Percentiles rank a stretch among this genome's conserved stretches.
phyloP scores from a whole-genome alignment of 2,113 vertebrate species.

The Lepus europaeus region DNA sequence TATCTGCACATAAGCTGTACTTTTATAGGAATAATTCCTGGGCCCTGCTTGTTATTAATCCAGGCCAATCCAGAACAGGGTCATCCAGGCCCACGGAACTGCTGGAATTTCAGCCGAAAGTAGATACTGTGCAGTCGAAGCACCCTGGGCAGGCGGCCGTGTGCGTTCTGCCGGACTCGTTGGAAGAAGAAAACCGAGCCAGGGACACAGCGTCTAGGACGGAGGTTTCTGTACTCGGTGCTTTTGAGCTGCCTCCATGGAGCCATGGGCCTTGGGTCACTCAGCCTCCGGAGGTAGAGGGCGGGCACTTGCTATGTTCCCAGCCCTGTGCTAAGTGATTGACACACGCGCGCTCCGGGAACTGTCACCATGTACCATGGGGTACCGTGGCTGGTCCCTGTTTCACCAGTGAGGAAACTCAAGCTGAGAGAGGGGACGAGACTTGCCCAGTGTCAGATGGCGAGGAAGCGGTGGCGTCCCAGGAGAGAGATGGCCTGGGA shows the following conservation, averaged over 20 bases:
- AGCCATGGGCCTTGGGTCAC: background rate
- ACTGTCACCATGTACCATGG: background rate
- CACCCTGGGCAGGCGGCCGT: background rate
- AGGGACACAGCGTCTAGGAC: background rate
- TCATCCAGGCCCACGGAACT: background rate
- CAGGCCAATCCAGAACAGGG: slow-evolving; percentile 57
- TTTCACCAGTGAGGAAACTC: slow-evolving; percentile 25
- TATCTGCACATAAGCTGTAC: slow-evolving; percentile 45
- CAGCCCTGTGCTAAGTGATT: background rate
- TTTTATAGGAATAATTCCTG: slow-evolving; percentile 63
- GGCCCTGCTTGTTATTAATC: slow-evolving; percentile 56
- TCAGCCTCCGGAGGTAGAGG: background rate
- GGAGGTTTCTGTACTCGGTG: background rate
- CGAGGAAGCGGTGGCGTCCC: background rate
- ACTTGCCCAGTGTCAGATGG: background rate
- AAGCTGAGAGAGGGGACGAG: background rate
- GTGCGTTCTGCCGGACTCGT: background rate
- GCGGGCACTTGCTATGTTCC: background rate
- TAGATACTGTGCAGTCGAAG: background rate
- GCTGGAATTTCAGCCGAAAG: slow-evolving; percentile 32
- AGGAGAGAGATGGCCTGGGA: background rate
- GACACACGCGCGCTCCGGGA: background rate
- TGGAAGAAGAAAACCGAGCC: slow-evolving; percentile 9
- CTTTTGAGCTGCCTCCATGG: background rate
- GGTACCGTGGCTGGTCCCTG: background rate